These are phyloP conservation scores for Hemicordylus capensis DNA, from an alignment of 2,113 vertebrate genomes.

Conservation along the genomic window DNA sequence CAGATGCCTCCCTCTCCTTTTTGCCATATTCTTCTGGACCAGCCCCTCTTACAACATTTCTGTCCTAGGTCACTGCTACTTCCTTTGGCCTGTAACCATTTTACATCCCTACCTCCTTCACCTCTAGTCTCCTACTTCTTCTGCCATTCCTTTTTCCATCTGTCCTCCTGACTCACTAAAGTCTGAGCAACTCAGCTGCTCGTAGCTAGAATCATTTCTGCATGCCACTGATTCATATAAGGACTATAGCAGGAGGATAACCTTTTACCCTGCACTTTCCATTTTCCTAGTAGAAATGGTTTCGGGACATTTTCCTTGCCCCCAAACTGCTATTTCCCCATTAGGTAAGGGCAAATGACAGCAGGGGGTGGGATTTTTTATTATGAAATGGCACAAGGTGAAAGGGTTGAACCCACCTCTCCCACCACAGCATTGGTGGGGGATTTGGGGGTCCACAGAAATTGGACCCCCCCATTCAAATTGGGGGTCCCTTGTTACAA, in stretches of 20 bases:
- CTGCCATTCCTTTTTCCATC: neutral
- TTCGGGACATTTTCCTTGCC: too few species aligned
- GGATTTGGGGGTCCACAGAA: too few species aligned
- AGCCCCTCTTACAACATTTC: neutral
- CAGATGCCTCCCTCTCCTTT: neutral
- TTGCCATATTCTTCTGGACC: neutral
- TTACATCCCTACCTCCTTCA: neutral
- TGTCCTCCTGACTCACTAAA: neutral
- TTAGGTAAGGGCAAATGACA: neutral
- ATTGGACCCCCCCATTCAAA: neutral
- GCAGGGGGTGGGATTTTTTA: neutral
- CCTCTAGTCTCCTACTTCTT: neutral
- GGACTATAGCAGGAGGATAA: too few species aligned
- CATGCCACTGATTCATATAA: neutral
- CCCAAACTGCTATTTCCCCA: neutral
- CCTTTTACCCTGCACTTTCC: too few species aligned
- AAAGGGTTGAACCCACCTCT: neutral
- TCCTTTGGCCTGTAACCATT: neutral
- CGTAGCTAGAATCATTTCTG: neutral
- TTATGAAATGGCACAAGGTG: neutral
- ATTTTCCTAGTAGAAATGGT: too few species aligned
- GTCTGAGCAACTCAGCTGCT: neutral
- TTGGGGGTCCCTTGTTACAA: neutral
- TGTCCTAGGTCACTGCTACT: neutral
- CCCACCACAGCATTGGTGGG: neutral